Conservation (phyloP, 1,140 invertebrate genomes). For the Dolichoris vasculosae region DNA sequence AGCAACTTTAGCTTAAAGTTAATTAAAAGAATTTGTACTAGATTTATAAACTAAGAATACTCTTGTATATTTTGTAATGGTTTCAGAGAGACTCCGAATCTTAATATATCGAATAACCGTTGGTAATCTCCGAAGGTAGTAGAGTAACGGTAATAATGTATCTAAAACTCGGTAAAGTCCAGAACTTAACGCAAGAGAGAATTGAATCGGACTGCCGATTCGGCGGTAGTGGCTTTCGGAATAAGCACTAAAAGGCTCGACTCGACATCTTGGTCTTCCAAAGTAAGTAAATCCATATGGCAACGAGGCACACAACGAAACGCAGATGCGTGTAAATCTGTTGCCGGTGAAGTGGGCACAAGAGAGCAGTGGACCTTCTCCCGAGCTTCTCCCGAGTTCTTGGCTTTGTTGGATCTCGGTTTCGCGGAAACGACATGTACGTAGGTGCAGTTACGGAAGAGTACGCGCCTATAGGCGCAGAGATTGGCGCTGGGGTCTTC, state of each 20-base stretch:
- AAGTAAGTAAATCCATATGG: neutral
- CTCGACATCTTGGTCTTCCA: neutral
- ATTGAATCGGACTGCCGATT: conserved; percentile 18
- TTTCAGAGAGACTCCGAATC: no score
- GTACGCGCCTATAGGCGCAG: conserved; percentile 58
- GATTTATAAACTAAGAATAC: no score
- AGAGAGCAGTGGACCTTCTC: neutral
- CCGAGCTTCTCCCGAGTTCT: no score
- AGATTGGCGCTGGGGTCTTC: conserved; percentile 55
- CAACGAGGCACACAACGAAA: neutral
- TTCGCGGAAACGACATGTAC: conserved; percentile 4
- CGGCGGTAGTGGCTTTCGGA: neutral
- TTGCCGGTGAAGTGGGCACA: neutral
- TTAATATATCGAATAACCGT: neutral
- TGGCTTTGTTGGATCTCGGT: neutral
- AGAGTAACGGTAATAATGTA: neutral
- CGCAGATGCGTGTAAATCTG: neutral
- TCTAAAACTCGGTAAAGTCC: neutral
- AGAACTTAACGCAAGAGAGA: neutral
- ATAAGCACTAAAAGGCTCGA: neutral
- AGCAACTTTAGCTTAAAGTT: no score
- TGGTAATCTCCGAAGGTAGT: neutral
- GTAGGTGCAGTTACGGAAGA: conserved; percentile 57
- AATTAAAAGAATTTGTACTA: no score
- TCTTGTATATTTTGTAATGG: no score